Conservation (phyloP, 2,113 vertebrate species). For the Sakesphorus luctuosus region DNA sequence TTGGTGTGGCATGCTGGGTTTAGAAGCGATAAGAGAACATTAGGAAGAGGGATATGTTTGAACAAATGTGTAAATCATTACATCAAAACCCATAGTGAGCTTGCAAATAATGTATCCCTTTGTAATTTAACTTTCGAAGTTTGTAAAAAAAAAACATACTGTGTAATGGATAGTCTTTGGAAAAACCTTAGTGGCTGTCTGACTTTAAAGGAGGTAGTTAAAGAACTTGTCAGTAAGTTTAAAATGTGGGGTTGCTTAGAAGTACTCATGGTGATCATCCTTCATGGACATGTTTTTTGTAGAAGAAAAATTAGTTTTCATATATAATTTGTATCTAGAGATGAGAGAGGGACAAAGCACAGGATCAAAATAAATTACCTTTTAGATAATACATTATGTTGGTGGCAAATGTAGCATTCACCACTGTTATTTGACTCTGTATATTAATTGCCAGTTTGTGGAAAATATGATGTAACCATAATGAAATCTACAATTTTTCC, state of each 20-base stretch:
- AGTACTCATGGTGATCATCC: not conserved
- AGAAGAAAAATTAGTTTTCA: not conserved
- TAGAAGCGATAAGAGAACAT: not conserved
- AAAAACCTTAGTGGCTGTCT: not conserved
- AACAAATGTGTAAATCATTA: not conserved
- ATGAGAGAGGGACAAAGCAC: not conserved
- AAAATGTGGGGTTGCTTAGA: not conserved
- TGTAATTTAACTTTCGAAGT: not conserved
- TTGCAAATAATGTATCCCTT: not conserved
- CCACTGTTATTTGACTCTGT: not conserved
- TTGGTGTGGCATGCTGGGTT: not conserved
- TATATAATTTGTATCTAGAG: not conserved
- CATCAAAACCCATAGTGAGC: not conserved
- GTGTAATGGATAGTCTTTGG: not conserved
- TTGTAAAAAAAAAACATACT: not conserved
- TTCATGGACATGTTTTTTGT: not conserved
- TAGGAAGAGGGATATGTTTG: not conserved
- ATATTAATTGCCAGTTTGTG: not conserved
- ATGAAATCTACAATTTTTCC: fast-evolving
- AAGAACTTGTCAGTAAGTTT: not conserved
- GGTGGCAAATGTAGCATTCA: not conserved
- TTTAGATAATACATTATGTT: not conserved
- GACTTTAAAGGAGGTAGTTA: not conserved
- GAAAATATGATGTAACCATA: not conserved
- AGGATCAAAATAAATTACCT: not conserved